These are phyloP conservation scores for Linurgus olivaceus DNA, from an alignment of 2,797 vertebrate species.

Conservation along the genomic window DNA sequence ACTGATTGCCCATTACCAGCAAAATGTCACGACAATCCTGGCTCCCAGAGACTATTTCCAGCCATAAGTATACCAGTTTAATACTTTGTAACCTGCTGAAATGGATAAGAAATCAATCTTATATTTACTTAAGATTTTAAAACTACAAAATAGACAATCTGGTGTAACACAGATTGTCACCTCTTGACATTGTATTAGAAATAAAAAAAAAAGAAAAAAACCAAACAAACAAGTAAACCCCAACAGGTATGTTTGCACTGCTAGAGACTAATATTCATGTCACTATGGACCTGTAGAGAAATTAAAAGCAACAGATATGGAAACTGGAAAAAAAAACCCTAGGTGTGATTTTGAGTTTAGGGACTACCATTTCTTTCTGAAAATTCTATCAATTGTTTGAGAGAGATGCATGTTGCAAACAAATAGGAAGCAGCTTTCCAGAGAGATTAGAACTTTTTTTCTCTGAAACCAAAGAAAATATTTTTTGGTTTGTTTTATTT, in stretches of 20 bases:
- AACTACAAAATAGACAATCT: neutral
- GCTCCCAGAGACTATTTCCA: neutral
- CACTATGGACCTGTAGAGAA: neutral
- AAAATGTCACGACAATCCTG: neutral
- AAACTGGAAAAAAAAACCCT: fast-evolving
- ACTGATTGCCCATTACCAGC: neutral
- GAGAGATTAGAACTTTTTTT: neutral
- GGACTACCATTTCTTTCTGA: neutral
- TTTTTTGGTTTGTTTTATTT: neutral
- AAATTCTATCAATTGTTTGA: neutral
- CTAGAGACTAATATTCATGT: neutral
- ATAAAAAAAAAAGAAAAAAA: neutral
- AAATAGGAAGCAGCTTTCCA: neutral
- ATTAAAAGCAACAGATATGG: neutral
- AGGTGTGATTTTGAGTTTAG: neutral
- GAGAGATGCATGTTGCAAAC: neutral
- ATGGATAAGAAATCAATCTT: neutral
- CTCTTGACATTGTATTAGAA: neutral
- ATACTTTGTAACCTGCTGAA: neutral
- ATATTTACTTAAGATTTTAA: neutral
- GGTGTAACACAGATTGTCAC: neutral
- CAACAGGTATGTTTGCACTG: fast-evolving
- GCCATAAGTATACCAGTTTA: neutral
- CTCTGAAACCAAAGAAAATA: neutral
- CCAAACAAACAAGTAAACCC: neutral